Conservation (phyloP, 2,888 invertebrate genomes). For the Therioaphis trifolii region DNA sequence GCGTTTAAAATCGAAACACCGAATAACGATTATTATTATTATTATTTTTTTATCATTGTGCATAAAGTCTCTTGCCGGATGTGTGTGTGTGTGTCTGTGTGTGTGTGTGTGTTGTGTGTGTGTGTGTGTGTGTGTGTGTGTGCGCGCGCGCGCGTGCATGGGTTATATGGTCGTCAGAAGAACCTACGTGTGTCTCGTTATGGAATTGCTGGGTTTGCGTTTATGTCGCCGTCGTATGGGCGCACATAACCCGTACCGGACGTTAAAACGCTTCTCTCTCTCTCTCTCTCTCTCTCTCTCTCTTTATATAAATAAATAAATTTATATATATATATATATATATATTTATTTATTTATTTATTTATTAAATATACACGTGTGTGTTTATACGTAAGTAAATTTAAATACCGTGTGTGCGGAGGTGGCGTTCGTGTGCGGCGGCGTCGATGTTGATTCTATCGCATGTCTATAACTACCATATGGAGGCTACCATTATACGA, state of each 20-base stretch:
- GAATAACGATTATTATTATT: background rate
- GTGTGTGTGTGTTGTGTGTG: background rate
- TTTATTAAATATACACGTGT: background rate
- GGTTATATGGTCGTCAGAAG: background rate
- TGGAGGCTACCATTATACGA: background rate
- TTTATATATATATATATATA: background rate
- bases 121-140: no score
- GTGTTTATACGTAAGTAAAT: background rate
- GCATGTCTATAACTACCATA: slow-evolving; percentile 1
- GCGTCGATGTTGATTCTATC: slow-evolving; percentile 32
- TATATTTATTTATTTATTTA: background rate
- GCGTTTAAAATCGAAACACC: slow-evolving; percentile 5
- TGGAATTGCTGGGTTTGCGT: slow-evolving; percentile 36
- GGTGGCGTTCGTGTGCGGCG: slow-evolving; percentile 30
- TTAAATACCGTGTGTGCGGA: slow-evolving; percentile 36
- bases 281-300: no score
- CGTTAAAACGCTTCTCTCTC: background rate
- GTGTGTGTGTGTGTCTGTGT: background rate
- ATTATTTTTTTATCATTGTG: no score
- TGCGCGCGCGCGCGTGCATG: background rate
- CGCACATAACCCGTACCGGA: slow-evolving; percentile 20
- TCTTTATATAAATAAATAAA: no score
- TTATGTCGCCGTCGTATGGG: slow-evolving; percentile 9
- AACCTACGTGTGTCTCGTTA: slow-evolving; percentile 44
- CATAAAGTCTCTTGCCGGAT: background rate